phyloP scores from a whole-genome alignment of 2,888 invertebrate genomes.

The Plusia festucae region DNA sequence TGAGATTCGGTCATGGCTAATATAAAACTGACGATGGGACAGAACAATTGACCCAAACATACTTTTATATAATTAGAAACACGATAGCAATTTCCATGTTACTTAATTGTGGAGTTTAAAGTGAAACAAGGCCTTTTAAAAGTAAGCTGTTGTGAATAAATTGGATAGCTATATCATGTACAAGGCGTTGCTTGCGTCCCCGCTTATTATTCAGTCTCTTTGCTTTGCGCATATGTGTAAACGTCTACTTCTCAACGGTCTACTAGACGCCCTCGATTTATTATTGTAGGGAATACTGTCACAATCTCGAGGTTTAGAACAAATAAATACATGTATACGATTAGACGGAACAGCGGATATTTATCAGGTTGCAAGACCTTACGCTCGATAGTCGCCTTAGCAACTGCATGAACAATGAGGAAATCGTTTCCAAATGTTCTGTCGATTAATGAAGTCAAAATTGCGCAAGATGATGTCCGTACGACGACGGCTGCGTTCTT shows the following conservation, averaged over 20 bases:
- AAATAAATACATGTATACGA: constrained; percentile 4
- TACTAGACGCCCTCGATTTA: constrained; percentile 4
- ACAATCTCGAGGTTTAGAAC: constrained; percentile 2
- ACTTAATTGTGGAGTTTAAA: constrained; percentile 2
- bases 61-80: constrained; percentile 7
- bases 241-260: constrained; percentile 2
- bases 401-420: background rate
- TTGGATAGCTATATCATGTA: background rate
- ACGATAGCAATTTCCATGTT: constrained; percentile 11
- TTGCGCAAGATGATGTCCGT: background rate
- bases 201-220: constrained; percentile 1
- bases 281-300: constrained; percentile 4
- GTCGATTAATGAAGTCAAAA: background rate
- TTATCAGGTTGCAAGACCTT: constrained; percentile 1
- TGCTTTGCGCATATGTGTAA: background rate
- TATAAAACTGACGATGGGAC: constrained; percentile 22
- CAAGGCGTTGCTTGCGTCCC: background rate
- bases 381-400: constrained; percentile 1
- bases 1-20: constrained; percentile 47
- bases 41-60: constrained; percentile 1
- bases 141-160: constrained; percentile 6
- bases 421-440: background rate
- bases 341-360: background rate
- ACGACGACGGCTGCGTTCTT: background rate
- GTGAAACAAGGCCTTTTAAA: background rate